Base-by-base conservation (phyloP, 2,113 vertebrate genomes). In the Callocephalon fimbriatum region DNA sequence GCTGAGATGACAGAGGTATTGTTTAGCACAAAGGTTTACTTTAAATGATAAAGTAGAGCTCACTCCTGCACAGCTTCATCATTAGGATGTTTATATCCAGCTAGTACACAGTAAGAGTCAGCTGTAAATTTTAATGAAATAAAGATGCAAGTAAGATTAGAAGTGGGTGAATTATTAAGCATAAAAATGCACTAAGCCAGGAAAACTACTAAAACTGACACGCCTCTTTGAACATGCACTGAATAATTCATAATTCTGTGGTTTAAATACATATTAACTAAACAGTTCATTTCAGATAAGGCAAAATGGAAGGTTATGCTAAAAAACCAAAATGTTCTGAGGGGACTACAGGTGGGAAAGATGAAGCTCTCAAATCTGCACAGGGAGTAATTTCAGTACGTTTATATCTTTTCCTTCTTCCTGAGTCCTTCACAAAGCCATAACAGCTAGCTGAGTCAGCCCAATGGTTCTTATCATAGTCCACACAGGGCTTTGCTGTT, bases 191-290 rank as follows among this genome's bases (percentile, higher is more conserved):
- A 51, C 8, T 42, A 71, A 71, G 6, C 13, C 13, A 47, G n/a
- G 12, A 93, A 71, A 91, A 76, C 47, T 76, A 85, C 19, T 56
- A 76, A 80, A 80, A 76, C n/a, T 62, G 63, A 76, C 29, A 91
- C 21, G 47, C 21, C 26, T 62, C 20, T 74, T 73, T 70, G 45
- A 89, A 63, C 23, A 65, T 3, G 23, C 23, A 35, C 14, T 44
- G 80, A 72, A 72, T 74, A 78, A 83, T 75, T 53, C 31, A 54
- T 78, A 54, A 70, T 78, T 65, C 21, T 70, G 26, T 63, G 6
- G 21, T 73, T 65, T 78, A 74, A 78, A 59, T 68, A 27, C 11
- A 27, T 50, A 26, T 20, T 42, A 21, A 31, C 45, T 54, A 50
- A 83, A 38, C 25, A 31, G 3, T 32, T 78, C n/a, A 11, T 82